These are phyloP conservation scores for Pachliopta kotzebuea DNA, from an alignment of 2,888 invertebrate species.

Conservation along the genomic window DNA sequence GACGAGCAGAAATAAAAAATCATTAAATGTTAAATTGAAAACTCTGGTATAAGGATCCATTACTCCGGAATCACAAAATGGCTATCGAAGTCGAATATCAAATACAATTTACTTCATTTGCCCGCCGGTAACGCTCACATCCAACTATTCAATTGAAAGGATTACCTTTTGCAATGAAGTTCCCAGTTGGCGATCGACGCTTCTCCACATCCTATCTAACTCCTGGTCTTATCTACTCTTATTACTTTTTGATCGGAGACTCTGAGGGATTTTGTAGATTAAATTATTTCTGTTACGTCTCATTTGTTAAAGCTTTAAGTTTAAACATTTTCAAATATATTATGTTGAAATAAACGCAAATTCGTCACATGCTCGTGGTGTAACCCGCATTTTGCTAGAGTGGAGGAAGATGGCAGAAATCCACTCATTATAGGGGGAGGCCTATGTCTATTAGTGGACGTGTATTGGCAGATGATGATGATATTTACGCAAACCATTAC, in stretches of 20 bases:
- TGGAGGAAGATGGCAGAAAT: too few species aligned
- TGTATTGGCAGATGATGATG: too few species aligned
- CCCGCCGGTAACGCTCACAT: conserved; percentile 71
- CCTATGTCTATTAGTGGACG: too few species aligned
- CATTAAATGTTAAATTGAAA: background rate
- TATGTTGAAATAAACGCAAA: too few species aligned
- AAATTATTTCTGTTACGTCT: too few species aligned
- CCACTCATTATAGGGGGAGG: too few species aligned
- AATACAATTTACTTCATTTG: conserved; percentile 77
- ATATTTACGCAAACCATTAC: too few species aligned
- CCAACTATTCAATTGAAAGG: conserved; percentile 67
- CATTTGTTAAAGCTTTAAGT: too few species aligned
- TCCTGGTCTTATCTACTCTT: conserved; percentile 29
- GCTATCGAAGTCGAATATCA: conserved; percentile 68
- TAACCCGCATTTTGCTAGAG: too few species aligned
- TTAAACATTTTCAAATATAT: too few species aligned
- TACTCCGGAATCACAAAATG: conserved; percentile 63
- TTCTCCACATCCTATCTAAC: conserved; percentile 29
- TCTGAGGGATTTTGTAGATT: conserved; percentile 8
- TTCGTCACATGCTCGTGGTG: too few species aligned
- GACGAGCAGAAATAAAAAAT: too few species aligned
- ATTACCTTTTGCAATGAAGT: conserved; percentile 64
- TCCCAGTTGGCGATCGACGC: conserved; percentile 35
- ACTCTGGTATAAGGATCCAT: conserved; percentile 52
- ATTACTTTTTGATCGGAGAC: conserved; percentile 19